phyloP scores from a whole-genome alignment of 2,113 vertebrate species.

The Prietella phreatophila region DNA sequence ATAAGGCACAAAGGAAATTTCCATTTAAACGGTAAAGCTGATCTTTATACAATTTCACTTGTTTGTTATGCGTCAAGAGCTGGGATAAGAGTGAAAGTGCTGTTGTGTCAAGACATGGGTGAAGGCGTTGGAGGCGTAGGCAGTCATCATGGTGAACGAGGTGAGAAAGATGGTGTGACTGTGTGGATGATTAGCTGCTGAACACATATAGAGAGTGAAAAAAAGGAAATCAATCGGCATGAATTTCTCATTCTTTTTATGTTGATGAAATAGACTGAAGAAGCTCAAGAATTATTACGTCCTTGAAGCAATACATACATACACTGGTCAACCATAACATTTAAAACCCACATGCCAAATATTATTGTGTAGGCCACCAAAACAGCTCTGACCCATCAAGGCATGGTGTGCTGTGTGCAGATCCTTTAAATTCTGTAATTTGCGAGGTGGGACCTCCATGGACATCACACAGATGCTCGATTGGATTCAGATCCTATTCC shows the following conservation, averaged over 20 bases:
- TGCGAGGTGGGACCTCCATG: too few species aligned
- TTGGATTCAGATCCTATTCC: too few species aligned
- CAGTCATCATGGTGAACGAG: constrained; percentile 89
- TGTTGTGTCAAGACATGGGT: constrained; percentile 78
- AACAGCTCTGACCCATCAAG: too few species aligned
- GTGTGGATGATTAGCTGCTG: not conserved
- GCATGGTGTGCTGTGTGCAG: too few species aligned
- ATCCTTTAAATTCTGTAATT: too few species aligned
- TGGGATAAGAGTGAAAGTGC: constrained; percentile 32
- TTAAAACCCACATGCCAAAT: too few species aligned
- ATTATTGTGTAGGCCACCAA: too few species aligned
- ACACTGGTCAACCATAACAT: not conserved
- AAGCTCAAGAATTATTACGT: not conserved
- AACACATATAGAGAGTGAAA: constrained; percentile 69
- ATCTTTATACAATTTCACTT: constrained; percentile 13
- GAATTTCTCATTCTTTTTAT: constrained; percentile 82
- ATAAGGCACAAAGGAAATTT: not conserved
- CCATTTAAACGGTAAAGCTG: constrained; percentile 2
- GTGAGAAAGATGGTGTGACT: constrained; percentile 93
- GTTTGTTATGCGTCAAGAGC: constrained; percentile 22
- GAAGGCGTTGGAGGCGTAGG: constrained; percentile 93
- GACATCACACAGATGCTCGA: too few species aligned
- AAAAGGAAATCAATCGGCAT: not conserved
- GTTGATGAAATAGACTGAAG: constrained; percentile 74
- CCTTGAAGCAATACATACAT: not conserved